Base-by-base conservation (phyloP, 2,113 vertebrate genomes). In the Phainopepla nitens region DNA sequence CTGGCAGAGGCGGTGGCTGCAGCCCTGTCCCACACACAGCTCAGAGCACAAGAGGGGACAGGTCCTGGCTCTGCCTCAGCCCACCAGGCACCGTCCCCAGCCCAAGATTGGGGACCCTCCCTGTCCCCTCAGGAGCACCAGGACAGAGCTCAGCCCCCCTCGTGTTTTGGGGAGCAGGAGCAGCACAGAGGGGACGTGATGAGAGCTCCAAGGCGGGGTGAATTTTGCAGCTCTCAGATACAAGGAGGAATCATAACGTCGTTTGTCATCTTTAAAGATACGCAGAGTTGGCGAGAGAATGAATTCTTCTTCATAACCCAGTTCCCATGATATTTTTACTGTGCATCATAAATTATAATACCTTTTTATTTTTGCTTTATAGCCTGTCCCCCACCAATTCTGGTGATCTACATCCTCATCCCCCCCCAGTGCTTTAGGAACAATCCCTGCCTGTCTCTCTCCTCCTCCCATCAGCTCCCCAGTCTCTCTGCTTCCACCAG, bases 341-440 rank as follows among this genome's bases (percentile, higher is more conserved):
- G 95, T 73, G 51, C 80, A 82, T 89, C 97, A 95, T 97, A 96
- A 97, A 98, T 97, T 96, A 96, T 86, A 96, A 93, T 95, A 96
- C 96, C 94, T 73, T 92, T 97, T 97, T 96, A 96, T 96, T 96
- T 96, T 95, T 89, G n/a, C 94, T 97, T 98, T 97, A 98, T 95
- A 80, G 94, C 93, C 93, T 96, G 95, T 97, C 96, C 94, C 95
- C 94, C 28, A 79, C 89, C 49, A 16, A 93, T 97, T 93, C 96
- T 85, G 93, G 71, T 85, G 28, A 97, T 98, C 93, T 97, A 96
- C 88, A n/a, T 80, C 95, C 90, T 95, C 88, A 49, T 86, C 60
- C 75, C 65, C 85, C 85, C 68, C 42, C 83, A 19, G 78, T 76
- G 42, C 88, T 89, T 95, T 64, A 88, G 94, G 90, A 97, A 87